Conservation (phyloP, 1,140 invertebrate species). For the Triops cancriformis region DNA sequence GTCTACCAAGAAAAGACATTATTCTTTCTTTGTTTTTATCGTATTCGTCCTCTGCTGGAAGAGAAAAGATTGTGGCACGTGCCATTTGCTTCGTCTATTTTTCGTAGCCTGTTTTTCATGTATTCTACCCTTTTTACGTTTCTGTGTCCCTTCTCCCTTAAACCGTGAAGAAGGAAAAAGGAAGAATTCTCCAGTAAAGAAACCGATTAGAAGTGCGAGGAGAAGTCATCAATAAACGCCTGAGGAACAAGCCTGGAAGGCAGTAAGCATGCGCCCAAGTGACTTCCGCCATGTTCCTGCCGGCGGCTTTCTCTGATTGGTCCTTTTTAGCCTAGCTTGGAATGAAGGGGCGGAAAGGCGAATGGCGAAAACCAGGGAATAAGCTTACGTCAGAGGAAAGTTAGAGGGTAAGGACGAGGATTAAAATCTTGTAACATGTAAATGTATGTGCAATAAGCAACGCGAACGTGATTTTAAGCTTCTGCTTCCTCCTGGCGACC, state of each 20-base stretch:
- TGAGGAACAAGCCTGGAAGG: not conserved
- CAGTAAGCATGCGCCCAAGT: not conserved
- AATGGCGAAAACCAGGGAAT: not conserved
- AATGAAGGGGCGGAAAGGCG: not conserved
- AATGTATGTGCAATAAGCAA: not conserved
- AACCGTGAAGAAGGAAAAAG: not conserved
- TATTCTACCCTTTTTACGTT: not conserved
- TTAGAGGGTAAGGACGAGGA: not conserved
- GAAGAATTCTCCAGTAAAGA: not conserved
- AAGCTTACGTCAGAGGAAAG: not conserved
- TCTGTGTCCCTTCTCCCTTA: not conserved
- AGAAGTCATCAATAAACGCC: not conserved
- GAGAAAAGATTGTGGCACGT: not conserved
- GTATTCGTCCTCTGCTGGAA: not conserved
- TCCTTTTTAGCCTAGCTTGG: not conserved
- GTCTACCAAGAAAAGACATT: not conserved
- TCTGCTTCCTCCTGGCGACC: not conserved
- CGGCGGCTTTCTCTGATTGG: not conserved
- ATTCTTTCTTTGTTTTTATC: not conserved
- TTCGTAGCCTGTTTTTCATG: not conserved
- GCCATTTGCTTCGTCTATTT: not conserved
- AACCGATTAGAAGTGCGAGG: slow-evolving; percentile 4
- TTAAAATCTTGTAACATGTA: slow-evolving; percentile 6
- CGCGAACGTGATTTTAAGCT: not conserved
- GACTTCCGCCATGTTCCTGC: not conserved